Base-by-base conservation (phyloP, 2,888 invertebrate species). In the Hemicrepidius hirtus region DNA sequence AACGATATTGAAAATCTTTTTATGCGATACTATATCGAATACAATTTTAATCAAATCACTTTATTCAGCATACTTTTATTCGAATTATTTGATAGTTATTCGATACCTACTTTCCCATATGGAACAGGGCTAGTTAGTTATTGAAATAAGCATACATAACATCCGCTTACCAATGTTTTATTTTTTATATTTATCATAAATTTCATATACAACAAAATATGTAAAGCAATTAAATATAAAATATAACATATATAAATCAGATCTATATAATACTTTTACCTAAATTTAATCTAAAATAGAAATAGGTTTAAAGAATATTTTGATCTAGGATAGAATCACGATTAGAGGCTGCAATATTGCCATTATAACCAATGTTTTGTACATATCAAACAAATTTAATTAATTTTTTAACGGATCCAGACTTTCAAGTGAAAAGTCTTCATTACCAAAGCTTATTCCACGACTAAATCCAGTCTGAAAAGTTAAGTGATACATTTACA, bases 381-480 rank as follows among this genome's bases (percentile, higher is more conserved):
- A 64, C 57, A 65, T 35, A 40, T 41, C 35, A 55, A 67, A 68
- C 13, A 63, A 24, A 68, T 44, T 57, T 16, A 44, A 7, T 88
- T 86, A 91, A 86, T 91, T 91, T 85, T 95, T 95, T 82, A 97
- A 88, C 73, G 97, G 97, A 89, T 97, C 97, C 86, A 97, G 90
- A 87, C 96, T 96, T 85, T 97, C 97, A 87, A 97, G 88, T 79
- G 95, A 95, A 88, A 98, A 98, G 88, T 97, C 97, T 86, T 97
- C 97, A 84, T 95, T 94, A 82, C 95, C 95, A 87, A 96, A 94
- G 76, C 94, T 91, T 83, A 96, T 90, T 79, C 96, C 96, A 87
- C 94, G 90, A 87, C 94, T 95, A 87, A 96, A 96, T 79, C 96
- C 96, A 88, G 94, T 96, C 97, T 97, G 89, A 60, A 87, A 90